Evolutionary conservation across 1,140 invertebrate genomes (phyloP).

Genomic region (Hycleus cichorii): DNA sequence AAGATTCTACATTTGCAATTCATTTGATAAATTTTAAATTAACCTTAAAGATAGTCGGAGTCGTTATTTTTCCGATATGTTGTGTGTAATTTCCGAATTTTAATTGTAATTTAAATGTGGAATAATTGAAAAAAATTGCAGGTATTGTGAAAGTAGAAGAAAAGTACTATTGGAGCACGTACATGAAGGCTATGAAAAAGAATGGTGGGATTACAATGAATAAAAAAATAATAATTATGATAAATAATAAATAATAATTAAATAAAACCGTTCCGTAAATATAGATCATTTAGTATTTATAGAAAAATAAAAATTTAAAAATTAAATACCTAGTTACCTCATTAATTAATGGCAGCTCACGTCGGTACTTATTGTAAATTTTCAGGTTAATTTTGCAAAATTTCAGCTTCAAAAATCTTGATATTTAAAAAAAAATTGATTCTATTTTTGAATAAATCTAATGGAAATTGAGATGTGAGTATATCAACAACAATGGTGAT

Average conservation of each 20-base stretch:
- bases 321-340: conserved; percentile 29
- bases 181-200: conserved; percentile 96
- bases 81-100: no score
- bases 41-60: no score
- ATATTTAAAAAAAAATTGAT: no score
- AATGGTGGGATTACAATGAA: conserved; percentile 94
- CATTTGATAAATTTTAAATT: no score
- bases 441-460: no score
- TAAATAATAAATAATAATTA: conserved; percentile 12
- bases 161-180: conserved; percentile 94
- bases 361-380: conserved; percentile 11
- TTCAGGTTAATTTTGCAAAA: not conserved
- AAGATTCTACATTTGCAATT: no score
- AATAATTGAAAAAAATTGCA: conserved; percentile 37
- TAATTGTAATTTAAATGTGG: no score
- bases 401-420: conserved; percentile 1
- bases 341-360: conserved; percentile 3
- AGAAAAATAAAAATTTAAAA: conserved; percentile 6
- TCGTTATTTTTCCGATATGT: no score
- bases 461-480: no score
- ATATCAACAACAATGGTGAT: no score
- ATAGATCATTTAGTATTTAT: conserved; percentile 25
- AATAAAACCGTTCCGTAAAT: conserved; percentile 18
- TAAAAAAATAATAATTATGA: conserved; percentile 39
- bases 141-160: conserved; percentile 94